Percentiles rank a stretch among this genome's conserved stretches.
Conservation (phyloP, 1,140 invertebrate genomes). For the Nymphalis io region DNA sequence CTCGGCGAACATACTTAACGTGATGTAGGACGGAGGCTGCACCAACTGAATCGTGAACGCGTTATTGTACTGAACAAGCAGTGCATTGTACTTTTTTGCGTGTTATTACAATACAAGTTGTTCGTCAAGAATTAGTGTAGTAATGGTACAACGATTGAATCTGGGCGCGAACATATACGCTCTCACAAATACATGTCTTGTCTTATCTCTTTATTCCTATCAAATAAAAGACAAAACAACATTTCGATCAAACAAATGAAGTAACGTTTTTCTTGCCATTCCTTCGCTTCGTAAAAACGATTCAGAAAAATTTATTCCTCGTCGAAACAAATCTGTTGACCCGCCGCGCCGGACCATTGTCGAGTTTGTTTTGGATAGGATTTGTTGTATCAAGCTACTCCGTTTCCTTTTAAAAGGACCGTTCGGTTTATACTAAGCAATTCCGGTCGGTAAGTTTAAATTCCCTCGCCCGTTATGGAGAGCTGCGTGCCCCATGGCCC, state of each 20-base stretch:
- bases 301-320: neutral
- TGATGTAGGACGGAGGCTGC: too few relatives aligned
- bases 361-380: neutral
- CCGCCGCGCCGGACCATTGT: neutral
- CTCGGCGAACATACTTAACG: too few relatives aligned
- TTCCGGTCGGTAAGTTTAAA: constrained; percentile 32
- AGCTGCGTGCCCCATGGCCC: constrained; percentile 28
- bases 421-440: constrained; percentile 15
- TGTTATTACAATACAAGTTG: too few relatives aligned
- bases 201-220: neutral
- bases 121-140: too few relatives aligned
- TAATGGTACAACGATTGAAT: too few relatives aligned
- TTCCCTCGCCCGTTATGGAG: constrained; percentile 19
- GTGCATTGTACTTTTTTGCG: too few relatives aligned
- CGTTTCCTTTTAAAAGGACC: neutral
- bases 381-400: neutral
- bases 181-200: too few relatives aligned
- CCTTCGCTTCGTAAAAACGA: neutral
- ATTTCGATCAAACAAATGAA: neutral
- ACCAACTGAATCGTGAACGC: too few relatives aligned
- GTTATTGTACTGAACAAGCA: too few relatives aligned
- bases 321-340: neutral
- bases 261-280: neutral
- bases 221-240: neutral
- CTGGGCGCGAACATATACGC: too few relatives aligned